These are phyloP conservation scores for Lagopus leucura DNA, from an alignment of 2,113 vertebrate species.

Conservation along the genomic window DNA sequence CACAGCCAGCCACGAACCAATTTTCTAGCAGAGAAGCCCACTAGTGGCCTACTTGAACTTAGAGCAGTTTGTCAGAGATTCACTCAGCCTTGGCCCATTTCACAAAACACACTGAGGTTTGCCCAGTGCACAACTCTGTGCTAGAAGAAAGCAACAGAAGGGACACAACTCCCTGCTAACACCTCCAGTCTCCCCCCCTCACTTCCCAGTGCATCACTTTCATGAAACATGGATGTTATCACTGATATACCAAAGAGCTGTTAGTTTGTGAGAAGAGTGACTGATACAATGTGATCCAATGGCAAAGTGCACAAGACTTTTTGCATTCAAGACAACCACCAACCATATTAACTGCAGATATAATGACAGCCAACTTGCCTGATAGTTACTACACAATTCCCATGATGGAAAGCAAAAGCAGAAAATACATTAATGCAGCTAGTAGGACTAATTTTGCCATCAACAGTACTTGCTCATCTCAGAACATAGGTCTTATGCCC, in stretches of 20 bases:
- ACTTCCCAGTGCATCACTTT: neutral
- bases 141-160: neutral
- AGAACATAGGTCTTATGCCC: neutral
- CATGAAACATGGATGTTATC: rapidly evolving
- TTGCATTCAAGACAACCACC: neutral
- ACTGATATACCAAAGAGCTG: neutral
- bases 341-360: neutral
- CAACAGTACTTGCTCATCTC: neutral
- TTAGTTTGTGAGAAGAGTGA: neutral
- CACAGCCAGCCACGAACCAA: neutral
- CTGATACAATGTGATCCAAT: rapidly evolving
- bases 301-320: neutral
- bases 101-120: neutral
- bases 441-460: neutral
- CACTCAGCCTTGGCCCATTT: neutral
- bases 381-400: neutral
- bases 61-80: neutral
- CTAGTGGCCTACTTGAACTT: neutral
- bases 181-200: neutral
- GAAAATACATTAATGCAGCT: neutral
- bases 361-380: neutral
- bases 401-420: neutral
- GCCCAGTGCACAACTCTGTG: neutral
- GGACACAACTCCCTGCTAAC: rapidly evolving
- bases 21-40: neutral